A percentile compares a stretch with the other conserved stretches of the same genome.
Evolutionary conservation across 1,140 invertebrate genomes (phyloP).

Genomic region (Cherax destructor): DNA sequence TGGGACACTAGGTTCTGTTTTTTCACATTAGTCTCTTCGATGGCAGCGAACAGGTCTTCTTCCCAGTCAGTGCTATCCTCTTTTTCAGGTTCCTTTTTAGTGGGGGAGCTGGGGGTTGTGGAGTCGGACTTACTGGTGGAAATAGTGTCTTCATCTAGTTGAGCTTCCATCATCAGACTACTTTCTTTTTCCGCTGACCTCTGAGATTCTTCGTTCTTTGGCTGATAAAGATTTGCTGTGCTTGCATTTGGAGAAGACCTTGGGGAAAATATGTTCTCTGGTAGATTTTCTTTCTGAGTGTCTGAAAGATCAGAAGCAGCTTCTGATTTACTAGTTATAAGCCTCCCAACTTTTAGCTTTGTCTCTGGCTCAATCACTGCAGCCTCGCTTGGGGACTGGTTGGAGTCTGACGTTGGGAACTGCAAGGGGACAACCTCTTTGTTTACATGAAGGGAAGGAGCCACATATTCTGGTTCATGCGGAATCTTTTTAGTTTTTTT

Average conservation of each 20-base stretch:
- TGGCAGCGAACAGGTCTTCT: background rate
- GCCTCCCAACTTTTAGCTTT: background rate
- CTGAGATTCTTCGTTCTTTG: background rate
- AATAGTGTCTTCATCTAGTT: no score
- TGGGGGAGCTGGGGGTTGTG: background rate
- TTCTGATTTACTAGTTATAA: background rate
- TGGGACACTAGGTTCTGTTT: background rate
- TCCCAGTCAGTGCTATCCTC: background rate
- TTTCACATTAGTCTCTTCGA: background rate
- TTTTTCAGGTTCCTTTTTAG: background rate
- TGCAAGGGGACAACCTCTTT: background rate
- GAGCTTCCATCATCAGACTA: background rate
- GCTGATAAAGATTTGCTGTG: background rate
- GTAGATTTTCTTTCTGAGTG: background rate
- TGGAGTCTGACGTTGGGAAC: background rate
- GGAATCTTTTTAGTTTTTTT: constrained; percentile 40
- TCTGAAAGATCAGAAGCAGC: background rate
- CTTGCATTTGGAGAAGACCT: background rate
- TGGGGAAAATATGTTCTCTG: constrained; percentile 39
- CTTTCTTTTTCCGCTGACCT: background rate
- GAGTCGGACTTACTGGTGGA: background rate
- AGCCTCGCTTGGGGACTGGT: background rate
- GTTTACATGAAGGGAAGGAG: constrained; percentile 34
- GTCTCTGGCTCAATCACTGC: background rate
- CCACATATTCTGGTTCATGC: constrained; percentile 36